Percentiles rank a stretch among this genome's conserved stretches.
These are phyloP conservation scores for Drosophila willistoni DNA, from an alignment of 1,140 invertebrate genomes.

Conservation along the genomic window DNA sequence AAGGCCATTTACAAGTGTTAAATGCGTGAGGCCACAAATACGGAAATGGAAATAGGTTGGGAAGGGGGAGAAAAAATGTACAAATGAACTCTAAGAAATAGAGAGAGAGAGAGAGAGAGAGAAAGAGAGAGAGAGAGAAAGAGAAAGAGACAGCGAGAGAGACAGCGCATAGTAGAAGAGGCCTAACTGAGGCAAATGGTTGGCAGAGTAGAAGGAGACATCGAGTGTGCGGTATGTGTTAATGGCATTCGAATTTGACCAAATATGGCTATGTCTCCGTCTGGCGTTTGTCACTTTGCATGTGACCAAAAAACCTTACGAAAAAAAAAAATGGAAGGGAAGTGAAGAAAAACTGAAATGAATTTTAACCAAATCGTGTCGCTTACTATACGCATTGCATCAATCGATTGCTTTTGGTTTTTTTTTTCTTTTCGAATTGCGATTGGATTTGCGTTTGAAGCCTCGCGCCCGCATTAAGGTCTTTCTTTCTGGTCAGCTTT, in stretches of 20 bases:
- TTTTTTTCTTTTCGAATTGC: not conserved
- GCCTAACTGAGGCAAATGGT: no score
- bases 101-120: not conserved
- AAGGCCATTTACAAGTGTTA: conserved; percentile 76
- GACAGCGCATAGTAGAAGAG: no score
- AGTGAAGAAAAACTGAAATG: conserved; percentile 46
- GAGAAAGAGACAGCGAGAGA: not conserved
- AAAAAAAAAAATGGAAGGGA: conserved; percentile 28
- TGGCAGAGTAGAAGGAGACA: no score
- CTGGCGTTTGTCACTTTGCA: conserved; percentile 72
- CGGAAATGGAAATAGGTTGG: conserved; percentile 68
- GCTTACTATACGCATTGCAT: conserved; percentile 7
- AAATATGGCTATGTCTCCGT: conserved; percentile 74
- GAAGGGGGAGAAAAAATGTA: conserved; percentile 17
- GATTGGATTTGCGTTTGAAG: conserved; percentile 7
- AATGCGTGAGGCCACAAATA: conserved; percentile 71
- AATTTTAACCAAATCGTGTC: conserved; percentile 21
- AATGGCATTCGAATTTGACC: conserved; percentile 82
- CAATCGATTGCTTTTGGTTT: not conserved
- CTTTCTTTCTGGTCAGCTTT: conserved; percentile 16
- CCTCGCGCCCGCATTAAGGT: conserved; percentile 15
- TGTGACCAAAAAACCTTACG: conserved; percentile 42
- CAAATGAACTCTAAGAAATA: conserved; percentile 53
- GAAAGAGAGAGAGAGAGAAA: not conserved
- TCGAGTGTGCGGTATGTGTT: conserved; percentile 65